Conservation (phyloP, 2,113 vertebrate genomes). For the Stigmatopora nigra region DNA sequence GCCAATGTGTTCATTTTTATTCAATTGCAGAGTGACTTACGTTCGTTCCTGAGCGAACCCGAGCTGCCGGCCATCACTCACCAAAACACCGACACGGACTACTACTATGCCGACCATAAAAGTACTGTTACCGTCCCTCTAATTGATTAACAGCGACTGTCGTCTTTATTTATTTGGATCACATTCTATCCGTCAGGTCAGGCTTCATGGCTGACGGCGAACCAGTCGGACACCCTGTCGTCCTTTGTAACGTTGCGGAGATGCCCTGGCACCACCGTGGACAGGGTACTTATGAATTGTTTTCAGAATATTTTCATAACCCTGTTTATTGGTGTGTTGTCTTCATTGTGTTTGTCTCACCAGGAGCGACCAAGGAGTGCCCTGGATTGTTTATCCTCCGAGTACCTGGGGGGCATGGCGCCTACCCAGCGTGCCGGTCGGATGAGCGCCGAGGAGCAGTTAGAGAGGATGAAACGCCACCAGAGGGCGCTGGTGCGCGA, state of each 20-base stretch:
- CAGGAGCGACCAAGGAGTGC: conserved; percentile 96
- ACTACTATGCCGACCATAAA: conserved; percentile 80
- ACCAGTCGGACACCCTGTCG: conserved; percentile 76
- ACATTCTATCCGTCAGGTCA: conserved; percentile 57
- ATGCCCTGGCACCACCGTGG: conserved; percentile 57
- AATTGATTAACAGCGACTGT: not conserved
- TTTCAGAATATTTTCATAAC: not conserved
- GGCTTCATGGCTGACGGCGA: conserved; percentile 70
- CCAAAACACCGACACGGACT: conserved; percentile 66
- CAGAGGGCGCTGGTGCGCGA: conserved; percentile 89
- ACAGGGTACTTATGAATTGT: conserved; percentile 66
- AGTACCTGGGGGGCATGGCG: conserved; percentile 51
- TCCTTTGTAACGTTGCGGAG: conserved; percentile 84
- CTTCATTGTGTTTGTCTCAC: not conserved
- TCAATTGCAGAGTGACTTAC: conserved; percentile 75
- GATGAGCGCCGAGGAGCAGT: conserved; percentile 94
- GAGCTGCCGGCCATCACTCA: conserved; percentile 73
- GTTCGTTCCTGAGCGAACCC: conserved; percentile 87
- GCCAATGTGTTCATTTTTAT: not conserved
- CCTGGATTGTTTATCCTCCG: conserved; percentile 88
- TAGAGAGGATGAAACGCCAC: conserved; percentile 92
- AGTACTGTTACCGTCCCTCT: conserved; percentile 59
- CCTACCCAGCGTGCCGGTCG: conserved; percentile 53
- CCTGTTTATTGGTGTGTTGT: not conserved
- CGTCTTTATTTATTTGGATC: not conserved